Percentiles rank a stretch among this genome's conserved stretches.
These are phyloP conservation scores for Patella pellucida DNA, from an alignment of 2,888 invertebrate species.

Conservation along the genomic window DNA sequence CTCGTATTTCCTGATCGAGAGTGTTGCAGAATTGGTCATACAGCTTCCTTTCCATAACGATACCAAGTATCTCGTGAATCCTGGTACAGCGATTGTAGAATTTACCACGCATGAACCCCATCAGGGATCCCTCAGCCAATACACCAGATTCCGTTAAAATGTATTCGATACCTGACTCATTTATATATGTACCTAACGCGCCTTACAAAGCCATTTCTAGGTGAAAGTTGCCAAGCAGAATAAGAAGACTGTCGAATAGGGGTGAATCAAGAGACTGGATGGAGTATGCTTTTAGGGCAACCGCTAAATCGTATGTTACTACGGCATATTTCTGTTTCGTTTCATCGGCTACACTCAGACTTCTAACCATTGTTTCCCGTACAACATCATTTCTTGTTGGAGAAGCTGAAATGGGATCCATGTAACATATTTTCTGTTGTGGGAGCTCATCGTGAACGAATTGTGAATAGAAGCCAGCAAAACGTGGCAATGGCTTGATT, in stretches of 20 bases:
- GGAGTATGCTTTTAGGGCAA: conserved; percentile 32
- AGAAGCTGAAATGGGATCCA: conserved; percentile 28
- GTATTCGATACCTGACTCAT: conserved; percentile 20
- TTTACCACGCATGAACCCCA: conserved; percentile 28
- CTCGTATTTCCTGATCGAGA: conserved; percentile 10
- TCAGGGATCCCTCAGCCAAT: conserved; percentile 29
- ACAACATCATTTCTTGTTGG: conserved; percentile 18
- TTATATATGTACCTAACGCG: conserved; percentile 15
- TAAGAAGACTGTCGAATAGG: conserved; percentile 26
- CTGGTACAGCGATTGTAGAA: conserved; percentile 27
- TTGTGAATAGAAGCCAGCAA: conserved; percentile 26
- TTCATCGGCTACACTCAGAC: conserved; percentile 26
- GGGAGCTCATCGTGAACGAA: conserved; percentile 24
- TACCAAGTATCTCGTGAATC: conserved; percentile 25
- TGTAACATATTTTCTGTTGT: conserved; percentile 26
- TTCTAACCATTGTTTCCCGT: conserved; percentile 28
- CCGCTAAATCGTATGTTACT: conserved; percentile 31
- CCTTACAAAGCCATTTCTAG: conserved; percentile 26
- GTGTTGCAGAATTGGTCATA: conserved; percentile 14
- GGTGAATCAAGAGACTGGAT: conserved; percentile 29
- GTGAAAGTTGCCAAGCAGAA: conserved; percentile 31
- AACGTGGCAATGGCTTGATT: conserved; percentile 28
- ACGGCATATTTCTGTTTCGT: conserved; percentile 23
- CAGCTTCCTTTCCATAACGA: conserved; percentile 16
- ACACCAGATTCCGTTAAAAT: conserved; percentile 29